phyloP scores from a whole-genome alignment of 2,113 vertebrate species.

The Phainopepla nitens region DNA sequence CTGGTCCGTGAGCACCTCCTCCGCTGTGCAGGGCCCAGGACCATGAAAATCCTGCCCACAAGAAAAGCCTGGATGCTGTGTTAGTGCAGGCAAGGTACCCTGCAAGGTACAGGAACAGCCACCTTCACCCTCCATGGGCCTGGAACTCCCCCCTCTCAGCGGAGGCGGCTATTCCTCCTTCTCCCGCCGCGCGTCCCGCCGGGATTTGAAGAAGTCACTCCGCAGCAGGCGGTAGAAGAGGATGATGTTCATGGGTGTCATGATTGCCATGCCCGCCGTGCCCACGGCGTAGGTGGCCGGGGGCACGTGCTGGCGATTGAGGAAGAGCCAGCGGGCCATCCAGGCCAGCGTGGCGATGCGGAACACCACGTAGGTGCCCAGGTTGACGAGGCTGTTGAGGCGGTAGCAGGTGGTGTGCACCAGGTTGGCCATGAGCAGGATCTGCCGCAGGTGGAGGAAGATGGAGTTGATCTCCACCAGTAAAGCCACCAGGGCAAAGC shows the following conservation, averaged over 20 bases:
- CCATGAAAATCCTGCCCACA: background rate
- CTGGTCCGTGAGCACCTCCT: background rate
- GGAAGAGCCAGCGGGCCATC: slow-evolving; percentile 90
- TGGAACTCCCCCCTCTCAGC: fast-evolving
- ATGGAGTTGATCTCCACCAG: slow-evolving; percentile 91
- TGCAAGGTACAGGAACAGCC: background rate
- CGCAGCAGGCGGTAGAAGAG: slow-evolving; percentile 82
- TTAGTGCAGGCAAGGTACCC: background rate
- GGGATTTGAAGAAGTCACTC: slow-evolving; percentile 79
- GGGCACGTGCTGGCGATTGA: slow-evolving; percentile 79
- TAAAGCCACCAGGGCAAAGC: slow-evolving; percentile 86
- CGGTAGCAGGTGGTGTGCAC: slow-evolving; percentile 72
- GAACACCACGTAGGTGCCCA: slow-evolving; percentile 88
- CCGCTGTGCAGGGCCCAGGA: background rate
- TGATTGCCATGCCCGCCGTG: slow-evolving; percentile 83
- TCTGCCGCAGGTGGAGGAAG: slow-evolving; percentile 86
- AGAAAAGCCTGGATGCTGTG: background rate
- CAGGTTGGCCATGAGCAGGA: slow-evolving; percentile 82
- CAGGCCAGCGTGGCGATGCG: slow-evolving; percentile 88
- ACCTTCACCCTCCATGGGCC: background rate
- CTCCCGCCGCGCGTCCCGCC: slow-evolving; percentile 59
- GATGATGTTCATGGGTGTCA: slow-evolving; percentile 84
- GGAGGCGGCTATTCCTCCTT: slow-evolving; percentile 50
- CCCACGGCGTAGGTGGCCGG: slow-evolving; percentile 77
- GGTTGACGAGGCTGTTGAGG: slow-evolving; percentile 84